These are phyloP conservation scores for Cathartes aura DNA, from an alignment of 2,113 vertebrate genomes.

Conservation along the genomic window DNA sequence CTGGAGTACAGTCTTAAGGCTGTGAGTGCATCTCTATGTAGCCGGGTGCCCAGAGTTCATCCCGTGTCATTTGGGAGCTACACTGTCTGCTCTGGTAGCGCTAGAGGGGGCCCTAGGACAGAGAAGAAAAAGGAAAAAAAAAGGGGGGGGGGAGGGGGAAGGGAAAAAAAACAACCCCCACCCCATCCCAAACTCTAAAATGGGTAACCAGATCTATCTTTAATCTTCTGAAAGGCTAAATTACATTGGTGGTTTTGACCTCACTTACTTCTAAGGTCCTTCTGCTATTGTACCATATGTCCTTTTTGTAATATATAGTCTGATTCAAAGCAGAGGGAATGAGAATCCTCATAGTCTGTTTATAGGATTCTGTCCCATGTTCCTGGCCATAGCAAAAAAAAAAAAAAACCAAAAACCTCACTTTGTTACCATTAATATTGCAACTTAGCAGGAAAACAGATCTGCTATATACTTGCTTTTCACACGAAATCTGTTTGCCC, in stretches of 20 bases:
- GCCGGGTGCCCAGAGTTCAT: accelerated
- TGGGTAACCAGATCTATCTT: not conserved
- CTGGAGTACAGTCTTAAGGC: not conserved
- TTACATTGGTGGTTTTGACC: not conserved
- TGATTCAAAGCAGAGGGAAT: not conserved
- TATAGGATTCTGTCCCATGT: not conserved
- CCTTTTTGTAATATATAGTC: not conserved
- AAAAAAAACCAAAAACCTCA: not conserved
- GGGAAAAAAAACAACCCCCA: not conserved
- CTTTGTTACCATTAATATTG: not conserved
- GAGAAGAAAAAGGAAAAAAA: not conserved
- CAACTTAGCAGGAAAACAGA: not conserved
- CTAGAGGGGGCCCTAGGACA: slow-evolving; percentile 63
- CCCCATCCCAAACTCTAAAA: not conserved
- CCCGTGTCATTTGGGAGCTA: not conserved
- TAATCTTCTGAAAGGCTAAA: not conserved
- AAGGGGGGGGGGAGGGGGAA: accelerated
- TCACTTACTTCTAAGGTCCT: not conserved
- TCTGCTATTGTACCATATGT: not conserved
- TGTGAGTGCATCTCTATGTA: not conserved
- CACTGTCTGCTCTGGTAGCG: not conserved
- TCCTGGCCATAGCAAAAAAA: not conserved
- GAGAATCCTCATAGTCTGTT: not conserved
- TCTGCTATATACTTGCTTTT: not conserved
- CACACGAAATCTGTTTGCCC: not conserved